phyloP scores from a whole-genome alignment of 2,888 invertebrate species.

The Pilophorus perplexus region DNA sequence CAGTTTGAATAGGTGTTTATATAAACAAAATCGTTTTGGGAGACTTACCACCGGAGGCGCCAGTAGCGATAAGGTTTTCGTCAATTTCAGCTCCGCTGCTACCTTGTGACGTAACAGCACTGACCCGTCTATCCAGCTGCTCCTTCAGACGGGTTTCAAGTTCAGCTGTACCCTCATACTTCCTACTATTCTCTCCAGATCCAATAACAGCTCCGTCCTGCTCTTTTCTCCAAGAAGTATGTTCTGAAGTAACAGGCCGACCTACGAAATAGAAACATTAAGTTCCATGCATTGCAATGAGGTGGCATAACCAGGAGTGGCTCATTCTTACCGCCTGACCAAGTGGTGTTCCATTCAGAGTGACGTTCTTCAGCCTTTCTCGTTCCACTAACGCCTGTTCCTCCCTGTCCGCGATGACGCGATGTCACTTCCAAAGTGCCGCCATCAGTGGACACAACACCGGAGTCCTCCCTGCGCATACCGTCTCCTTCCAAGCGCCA shows the following conservation, averaged over 20 bases:
- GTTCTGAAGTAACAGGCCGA: slow-evolving; percentile 28
- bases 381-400: slow-evolving; percentile 1
- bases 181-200: slow-evolving; percentile 25
- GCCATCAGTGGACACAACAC: neutral
- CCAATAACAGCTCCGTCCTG: slow-evolving; percentile 23
- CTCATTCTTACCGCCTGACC: slow-evolving; percentile 32
- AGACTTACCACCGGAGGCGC: too few relatives aligned
- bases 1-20: too few relatives aligned
- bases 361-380: slow-evolving; percentile 37
- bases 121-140: slow-evolving; percentile 21
- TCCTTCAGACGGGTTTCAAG: slow-evolving; percentile 30
- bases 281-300: neutral
- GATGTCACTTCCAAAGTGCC: neutral
- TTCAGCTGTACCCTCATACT: slow-evolving; percentile 28
- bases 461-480: slow-evolving; percentile 3
- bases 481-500: too few relatives aligned
- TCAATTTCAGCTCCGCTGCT: slow-evolving; percentile 20
- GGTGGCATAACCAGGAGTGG: neutral
- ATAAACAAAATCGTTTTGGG: too few relatives aligned
- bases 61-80: too few relatives aligned
- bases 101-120: neutral
- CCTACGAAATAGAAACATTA: slow-evolving; percentile 9
- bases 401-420: too few relatives aligned
- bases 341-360: slow-evolving; percentile 40
- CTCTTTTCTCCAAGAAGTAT: slow-evolving; percentile 34